Evolutionary conservation across 2,113 vertebrate species (phyloP).

Genomic region (Papio anubis): DNA sequence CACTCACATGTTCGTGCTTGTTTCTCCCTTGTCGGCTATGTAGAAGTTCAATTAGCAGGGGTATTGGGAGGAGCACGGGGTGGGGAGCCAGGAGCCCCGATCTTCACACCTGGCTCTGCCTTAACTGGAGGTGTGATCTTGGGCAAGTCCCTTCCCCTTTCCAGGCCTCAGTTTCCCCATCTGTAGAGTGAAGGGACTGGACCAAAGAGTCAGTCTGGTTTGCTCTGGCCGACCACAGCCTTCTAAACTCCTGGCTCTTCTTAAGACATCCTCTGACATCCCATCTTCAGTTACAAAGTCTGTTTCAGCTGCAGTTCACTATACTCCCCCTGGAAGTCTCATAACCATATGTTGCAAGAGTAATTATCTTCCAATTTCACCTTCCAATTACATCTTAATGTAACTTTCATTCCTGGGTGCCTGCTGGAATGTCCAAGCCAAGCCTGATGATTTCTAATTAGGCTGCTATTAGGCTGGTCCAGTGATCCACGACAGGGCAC

Average conservation of each 20-base stretch:
- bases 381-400: constrained; percentile 67
- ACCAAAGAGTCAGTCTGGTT: neutral
- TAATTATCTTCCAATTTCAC: constrained; percentile 69
- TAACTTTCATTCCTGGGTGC: constrained; percentile 33
- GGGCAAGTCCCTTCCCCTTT: neutral
- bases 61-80: neutral
- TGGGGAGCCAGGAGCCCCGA: neutral
- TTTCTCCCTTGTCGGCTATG: neutral
- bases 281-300: neutral
- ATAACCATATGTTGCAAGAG: constrained; percentile 44
- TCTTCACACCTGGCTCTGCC: neutral
- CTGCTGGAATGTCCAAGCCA: neutral
- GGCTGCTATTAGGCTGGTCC: neutral
- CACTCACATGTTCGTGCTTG: constrained; percentile 44
- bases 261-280: neutral
- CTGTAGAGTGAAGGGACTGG: neutral
- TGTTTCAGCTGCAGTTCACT: neutral
- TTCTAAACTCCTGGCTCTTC: neutral
- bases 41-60: neutral
- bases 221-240: neutral
- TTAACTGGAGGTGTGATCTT: neutral
- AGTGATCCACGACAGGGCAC: neutral
- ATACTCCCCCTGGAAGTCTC: neutral
- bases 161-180: neutral
- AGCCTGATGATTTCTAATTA: constrained; percentile 59